Base-by-base conservation (phyloP, 2,888 invertebrate genomes). In the Eristalinus aeneus region DNA sequence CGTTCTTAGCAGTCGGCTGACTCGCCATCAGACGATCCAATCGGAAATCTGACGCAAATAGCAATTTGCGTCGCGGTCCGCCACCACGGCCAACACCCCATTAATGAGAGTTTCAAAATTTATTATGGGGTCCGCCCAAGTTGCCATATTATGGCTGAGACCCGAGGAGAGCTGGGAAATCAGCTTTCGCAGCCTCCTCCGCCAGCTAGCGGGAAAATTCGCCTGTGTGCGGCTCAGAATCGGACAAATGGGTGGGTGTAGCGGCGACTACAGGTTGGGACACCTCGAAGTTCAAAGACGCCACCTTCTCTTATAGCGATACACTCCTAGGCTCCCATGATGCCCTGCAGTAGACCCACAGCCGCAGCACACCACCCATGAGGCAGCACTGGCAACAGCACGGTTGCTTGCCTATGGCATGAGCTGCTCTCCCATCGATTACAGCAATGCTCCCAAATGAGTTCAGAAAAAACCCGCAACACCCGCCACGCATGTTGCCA, bases 281-380 rank as follows among this genome's bases (percentile, higher is more conserved):
- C 46, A 46, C 16, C 22, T 23, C 23, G 56, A 81, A 80, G 72
- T 85, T 86, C 69, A 86, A 82, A 86, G 82, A 73, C 82, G 82
- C 81, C 86, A 86, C 82, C 86, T 86, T 86, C 81, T 86, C 78
- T 80, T 73, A 53, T 74, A 75, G 78, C 82, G 63, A 77, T 82
- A 74, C 82, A 71, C 16, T 53, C 56, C 73, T 82, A 77, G 86
- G 86, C 65, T 22, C 46, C 56, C 86, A 86, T 86, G 54, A 77
- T 27, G n/a, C 20, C 60, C 27, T 23, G 64, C 8, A 67, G 27
- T 39, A 34, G 23, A 9, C 11, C 16, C 36, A 11, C 34, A 5
- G 0, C 46, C 36, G 36, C n/a, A 31, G 5, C 10, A 1, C 23
- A n/a, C 56, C 10, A 11, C 6, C 4, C 23, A 23, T 10, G 20